phyloP scores from a whole-genome alignment of 1,140 invertebrate genomes.

The Himalopsyche phryganea region DNA sequence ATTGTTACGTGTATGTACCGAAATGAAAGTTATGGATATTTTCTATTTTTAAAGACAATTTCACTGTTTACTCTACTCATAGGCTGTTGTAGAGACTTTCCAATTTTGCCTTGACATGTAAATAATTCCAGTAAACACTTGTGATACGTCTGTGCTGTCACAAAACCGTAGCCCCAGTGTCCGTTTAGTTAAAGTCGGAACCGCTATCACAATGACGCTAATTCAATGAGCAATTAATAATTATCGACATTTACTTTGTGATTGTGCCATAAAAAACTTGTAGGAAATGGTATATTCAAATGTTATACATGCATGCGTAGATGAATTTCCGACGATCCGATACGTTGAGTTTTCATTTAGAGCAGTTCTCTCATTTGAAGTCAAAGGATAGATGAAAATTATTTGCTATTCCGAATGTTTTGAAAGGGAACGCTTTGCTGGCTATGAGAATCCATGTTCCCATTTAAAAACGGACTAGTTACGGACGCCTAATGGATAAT shows the following conservation, averaged over 20 bases:
- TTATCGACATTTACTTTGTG: constrained; percentile 20
- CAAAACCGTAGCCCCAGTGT: constrained; percentile 13
- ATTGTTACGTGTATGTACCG: constrained; percentile 25
- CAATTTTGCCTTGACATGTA: constrained; percentile 32
- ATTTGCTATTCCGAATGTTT: not conserved
- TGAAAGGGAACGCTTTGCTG: constrained; percentile 5
- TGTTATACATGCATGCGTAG: constrained; percentile 24
- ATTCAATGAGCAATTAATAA: not conserved
- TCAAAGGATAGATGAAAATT: constrained; percentile 1
- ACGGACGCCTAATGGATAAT: constrained; percentile 13
- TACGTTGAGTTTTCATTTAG: constrained; percentile 20
- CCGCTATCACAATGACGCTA: not conserved
- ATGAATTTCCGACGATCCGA: not conserved
- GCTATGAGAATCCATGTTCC: constrained; percentile 3
- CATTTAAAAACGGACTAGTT: constrained; percentile 9
- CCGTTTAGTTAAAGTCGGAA: not conserved
- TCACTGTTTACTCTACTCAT: constrained; percentile 26
- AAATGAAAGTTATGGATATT: constrained; percentile 25
- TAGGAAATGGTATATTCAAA: constrained; percentile 24
- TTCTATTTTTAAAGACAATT: constrained; percentile 25
- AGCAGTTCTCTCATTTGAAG: constrained; percentile 12
- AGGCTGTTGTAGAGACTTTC: constrained; percentile 26
- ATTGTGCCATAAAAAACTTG: constrained; percentile 17
- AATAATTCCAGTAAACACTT: constrained; percentile 28
- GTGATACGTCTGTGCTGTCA: constrained; percentile 32